phyloP scores from a whole-genome alignment of 1,140 invertebrate species.

The Drosophila simulans region DNA sequence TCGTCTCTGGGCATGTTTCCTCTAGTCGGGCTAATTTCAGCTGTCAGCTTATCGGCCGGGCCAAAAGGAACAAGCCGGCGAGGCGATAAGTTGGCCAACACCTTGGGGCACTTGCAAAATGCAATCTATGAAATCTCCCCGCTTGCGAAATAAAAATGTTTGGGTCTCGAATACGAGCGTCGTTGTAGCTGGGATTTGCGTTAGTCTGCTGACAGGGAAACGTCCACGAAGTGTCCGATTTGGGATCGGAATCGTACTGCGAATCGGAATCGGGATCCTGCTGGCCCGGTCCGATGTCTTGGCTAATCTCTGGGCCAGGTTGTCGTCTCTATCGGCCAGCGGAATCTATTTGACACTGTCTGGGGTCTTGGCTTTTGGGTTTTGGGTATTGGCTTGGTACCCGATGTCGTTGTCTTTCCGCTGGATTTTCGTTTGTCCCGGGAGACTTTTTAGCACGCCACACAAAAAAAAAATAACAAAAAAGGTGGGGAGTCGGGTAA shows the following conservation, averaged over 20 bases:
- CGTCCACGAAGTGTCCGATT: slow-evolving; percentile 71
- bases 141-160: slow-evolving; percentile 71
- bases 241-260: slow-evolving; percentile 8
- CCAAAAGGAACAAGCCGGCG: slow-evolving; percentile 62
- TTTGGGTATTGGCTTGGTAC: neutral
- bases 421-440: slow-evolving; percentile 42
- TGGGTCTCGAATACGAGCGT: neutral
- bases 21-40: slow-evolving; percentile 80
- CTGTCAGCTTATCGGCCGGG: slow-evolving; percentile 79
- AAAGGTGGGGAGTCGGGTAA: neutral
- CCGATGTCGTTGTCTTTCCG: slow-evolving; percentile 31
- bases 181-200: slow-evolving; percentile 29
- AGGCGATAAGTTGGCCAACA: slow-evolving; percentile 64
- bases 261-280: slow-evolving; percentile 21
- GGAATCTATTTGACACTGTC: slow-evolving; percentile 80
- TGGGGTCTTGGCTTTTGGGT: slow-evolving; percentile 29
- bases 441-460: slow-evolving; percentile 39
- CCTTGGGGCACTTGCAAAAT: slow-evolving; percentile 37
- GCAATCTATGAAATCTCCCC: slow-evolving; percentile 74
- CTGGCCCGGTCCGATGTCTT: slow-evolving; percentile 43
- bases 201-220: slow-evolving; percentile 61
- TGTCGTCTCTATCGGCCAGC: slow-evolving; percentile 73
- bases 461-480: slow-evolving; percentile 9
- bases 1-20: slow-evolving; percentile 79
- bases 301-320: slow-evolving; percentile 53